Percentiles rank a stretch among this genome's conserved stretches.
Evolutionary conservation across 1,140 invertebrate genomes (phyloP).

Genomic region (Drosophila teissieri): DNA sequence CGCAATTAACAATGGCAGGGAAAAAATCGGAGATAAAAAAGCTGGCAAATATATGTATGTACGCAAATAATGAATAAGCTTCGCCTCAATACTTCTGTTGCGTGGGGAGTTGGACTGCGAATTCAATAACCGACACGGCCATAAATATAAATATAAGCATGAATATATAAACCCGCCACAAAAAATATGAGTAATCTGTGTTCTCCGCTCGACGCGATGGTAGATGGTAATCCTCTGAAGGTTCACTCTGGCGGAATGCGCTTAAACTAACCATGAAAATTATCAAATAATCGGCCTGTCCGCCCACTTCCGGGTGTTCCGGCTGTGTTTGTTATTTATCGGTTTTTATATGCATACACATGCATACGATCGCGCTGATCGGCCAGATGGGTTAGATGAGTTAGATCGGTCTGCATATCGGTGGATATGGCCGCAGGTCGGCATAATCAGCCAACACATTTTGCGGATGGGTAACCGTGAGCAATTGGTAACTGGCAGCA

Average conservation of each 20-base stretch:
- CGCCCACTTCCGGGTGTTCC: constrained; percentile 35
- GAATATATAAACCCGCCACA: constrained; percentile 13
- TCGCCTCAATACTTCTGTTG: neutral
- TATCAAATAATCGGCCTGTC: constrained; percentile 34
- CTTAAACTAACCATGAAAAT: constrained; percentile 45
- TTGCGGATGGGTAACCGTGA: constrained; percentile 14
- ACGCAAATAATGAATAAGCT: constrained; percentile 40
- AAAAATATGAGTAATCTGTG: constrained; percentile 12
- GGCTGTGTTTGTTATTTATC: constrained; percentile 4
- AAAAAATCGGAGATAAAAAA: constrained; percentile 35
- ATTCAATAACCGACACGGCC: constrained; percentile 29
- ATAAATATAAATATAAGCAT: constrained; percentile 15
- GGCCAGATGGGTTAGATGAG: constrained; percentile 3
- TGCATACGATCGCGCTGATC: too few species aligned
- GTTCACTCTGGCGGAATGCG: constrained; percentile 43
- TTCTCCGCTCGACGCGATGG: neutral
- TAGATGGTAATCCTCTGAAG: constrained; percentile 34
- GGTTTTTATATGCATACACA: too few species aligned
- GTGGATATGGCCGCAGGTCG: constrained; percentile 3
- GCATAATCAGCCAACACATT: constrained; percentile 22
- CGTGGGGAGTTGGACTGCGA: constrained; percentile 15
- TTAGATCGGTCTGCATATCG: constrained; percentile 7
- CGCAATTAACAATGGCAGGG: constrained; percentile 66
- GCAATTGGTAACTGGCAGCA: neutral
- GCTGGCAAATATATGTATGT: constrained; percentile 13